Evolutionary conservation across 64 coral and sea anemone species (phyloP), one percentile per base, ranked within the genome.

Genomic region (Porites australiensis): DNA sequence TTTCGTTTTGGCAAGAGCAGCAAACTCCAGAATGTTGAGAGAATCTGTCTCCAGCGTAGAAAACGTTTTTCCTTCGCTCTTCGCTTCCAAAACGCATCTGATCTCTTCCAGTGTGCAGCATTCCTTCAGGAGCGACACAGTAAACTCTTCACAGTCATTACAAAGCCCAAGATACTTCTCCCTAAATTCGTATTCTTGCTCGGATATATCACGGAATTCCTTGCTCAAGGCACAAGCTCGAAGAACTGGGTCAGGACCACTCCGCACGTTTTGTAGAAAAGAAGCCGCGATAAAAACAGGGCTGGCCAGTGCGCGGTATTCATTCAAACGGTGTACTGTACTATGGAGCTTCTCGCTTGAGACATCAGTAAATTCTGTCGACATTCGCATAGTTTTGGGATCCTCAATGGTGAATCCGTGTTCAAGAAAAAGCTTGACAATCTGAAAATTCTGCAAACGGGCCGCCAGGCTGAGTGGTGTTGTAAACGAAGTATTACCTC

Each of bases 81-180:
- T 19, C 57, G 48, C 59, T 22, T 88, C 68, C 68, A 88, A 44
- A 18, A 88, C 22, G 14, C 86, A 88, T 45, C 69, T 55, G 37
- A 88, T 75, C 51, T 88, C 86, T 60, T 88, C 67, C 67, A 74
- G 46, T 8, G 68, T 73, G 57, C 58, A 51, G 86, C 86, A 88
- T 75, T 74, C 86, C 57, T 75, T 63, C 2, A 88, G 45, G 12
- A 88, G 21, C 6, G 68, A 68, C 18, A 88, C 68, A 14, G 69
- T 22, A 72, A 88, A 75, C 46, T 88, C 86, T 13, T 75, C 51
- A 51, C 86, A 88, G 2, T 14, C 47, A 59, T 88, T 70, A 47
- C 86, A 53, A 10, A 87, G 43, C 8, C 44, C 67, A 15, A 54
- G 43, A 55, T 73, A 87, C 45, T 87, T 67, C 57, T 59, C 44